A percentile compares a stretch with the other conserved stretches of the same genome.
Evolutionary conservation across 2,888 invertebrate species (phyloP).

Genomic region (Cataglyphis albicans): DNA sequence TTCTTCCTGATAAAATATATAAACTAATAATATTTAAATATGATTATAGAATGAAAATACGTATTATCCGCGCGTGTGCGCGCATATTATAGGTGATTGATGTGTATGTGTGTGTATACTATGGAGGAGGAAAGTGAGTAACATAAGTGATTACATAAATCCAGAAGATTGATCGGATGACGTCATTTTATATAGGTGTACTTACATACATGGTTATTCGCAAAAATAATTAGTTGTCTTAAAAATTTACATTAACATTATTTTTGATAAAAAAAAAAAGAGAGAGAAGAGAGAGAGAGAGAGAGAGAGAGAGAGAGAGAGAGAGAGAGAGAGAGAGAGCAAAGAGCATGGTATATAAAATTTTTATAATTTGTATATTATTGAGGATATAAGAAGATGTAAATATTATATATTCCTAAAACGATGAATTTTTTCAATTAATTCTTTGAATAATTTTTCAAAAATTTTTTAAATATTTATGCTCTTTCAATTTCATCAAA

Average conservation of each 20-base stretch:
- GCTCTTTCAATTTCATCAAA: constrained; percentile 12
- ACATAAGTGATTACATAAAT: neutral
- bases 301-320: too few species aligned
- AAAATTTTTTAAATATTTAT: neutral
- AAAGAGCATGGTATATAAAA: too few species aligned
- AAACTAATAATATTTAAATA: constrained; percentile 14
- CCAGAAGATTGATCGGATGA: constrained; percentile 10
- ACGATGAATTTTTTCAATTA: neutral
- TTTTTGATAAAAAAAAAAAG: neutral
- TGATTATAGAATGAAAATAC: constrained; percentile 8
- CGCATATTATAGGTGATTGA: neutral
- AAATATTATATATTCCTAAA: neutral
- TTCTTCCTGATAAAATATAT: constrained; percentile 24
- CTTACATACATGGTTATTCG: neutral
- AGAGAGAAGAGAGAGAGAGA: too few species aligned
- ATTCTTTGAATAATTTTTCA: neutral
- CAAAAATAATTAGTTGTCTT: neutral
- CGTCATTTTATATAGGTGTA: neutral
- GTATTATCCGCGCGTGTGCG: neutral
- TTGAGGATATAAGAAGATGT: too few species aligned
- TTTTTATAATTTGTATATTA: too few species aligned
- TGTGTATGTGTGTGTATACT: constrained; percentile 10
- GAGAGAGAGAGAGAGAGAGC: too few species aligned
- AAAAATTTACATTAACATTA: neutral
- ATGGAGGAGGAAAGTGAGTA: neutral